Base-by-base conservation (phyloP, 2,888 invertebrate genomes). In the Trimorus sp. region DNA sequence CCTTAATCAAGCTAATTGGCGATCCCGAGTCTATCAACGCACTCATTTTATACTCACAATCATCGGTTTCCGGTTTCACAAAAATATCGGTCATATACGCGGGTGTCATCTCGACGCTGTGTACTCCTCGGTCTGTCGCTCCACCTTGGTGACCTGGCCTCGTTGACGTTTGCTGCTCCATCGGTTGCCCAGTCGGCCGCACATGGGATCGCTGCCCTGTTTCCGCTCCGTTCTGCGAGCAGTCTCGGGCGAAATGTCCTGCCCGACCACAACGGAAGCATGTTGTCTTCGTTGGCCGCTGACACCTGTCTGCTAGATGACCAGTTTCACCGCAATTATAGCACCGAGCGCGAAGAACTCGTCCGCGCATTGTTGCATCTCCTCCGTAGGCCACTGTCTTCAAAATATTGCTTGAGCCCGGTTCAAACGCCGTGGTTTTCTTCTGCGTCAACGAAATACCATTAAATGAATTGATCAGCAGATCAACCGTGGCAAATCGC, bases 241-340 rank as follows among this genome's bases (percentile, higher is more conserved):
- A 83, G 14, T 83, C 65, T 40, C 63, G 69, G 7, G 70, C 45
- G 11, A 65, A 42, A 45, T 83, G 83, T 3, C 14, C 77, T 8
- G 36, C 54, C 12, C 38, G n/a, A 15, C 60, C 66, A 59, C 80
- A 83, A 8, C 45, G 15, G 59, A 70, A 83, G 53, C 83, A 83
- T 0, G 58, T 14, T 14, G 58, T 12, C 15, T 51, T 16, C 54
- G 62, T 59, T 0, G 70, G 76, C 51, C 69, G 48, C 0, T 42
- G 6, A n/a, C 75, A 70, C 11, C 54, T 56, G 0, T 37, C n/a
- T 0, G 65, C 49, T 6, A 51, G 5, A 14, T 70, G 80, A 5
- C 70, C 75, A 3, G 36, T 48, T 14, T n/a, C 45, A 0, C 40
- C 36, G 49, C 80, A 66, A 16, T 70, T 75, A 14, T 63, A 66